Evolutionary conservation across 2,113 vertebrate species (phyloP).

Genomic region (Arothron firmamentum): DNA sequence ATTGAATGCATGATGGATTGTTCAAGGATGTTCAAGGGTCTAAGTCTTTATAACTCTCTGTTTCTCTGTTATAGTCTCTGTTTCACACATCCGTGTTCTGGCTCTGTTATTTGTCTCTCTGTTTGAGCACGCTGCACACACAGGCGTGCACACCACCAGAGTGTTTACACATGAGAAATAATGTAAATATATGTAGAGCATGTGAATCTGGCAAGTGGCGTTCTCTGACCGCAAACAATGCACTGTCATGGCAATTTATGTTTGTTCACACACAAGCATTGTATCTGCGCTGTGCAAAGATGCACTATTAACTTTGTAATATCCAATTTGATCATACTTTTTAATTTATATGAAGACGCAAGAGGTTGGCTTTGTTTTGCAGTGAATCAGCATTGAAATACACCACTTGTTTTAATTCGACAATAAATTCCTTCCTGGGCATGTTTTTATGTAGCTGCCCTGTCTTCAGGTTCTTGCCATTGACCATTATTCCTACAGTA

Average conservation of each 20-base stretch:
- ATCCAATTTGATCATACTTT: no score
- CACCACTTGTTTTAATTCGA: no score
- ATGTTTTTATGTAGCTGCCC: neutral
- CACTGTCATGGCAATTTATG: constrained; percentile 4
- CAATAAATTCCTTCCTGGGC: neutral
- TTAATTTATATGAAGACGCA: no score
- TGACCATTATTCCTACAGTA: constrained; percentile 19
- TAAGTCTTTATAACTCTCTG: neutral
- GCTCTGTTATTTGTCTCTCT: neutral
- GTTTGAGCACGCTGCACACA: neutral
- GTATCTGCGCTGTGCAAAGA: neutral
- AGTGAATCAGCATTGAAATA: no score
- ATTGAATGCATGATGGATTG: no score
- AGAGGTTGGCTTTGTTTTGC: no score
- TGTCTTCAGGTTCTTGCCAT: neutral
- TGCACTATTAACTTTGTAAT: neutral
- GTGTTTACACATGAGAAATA: constrained; percentile 3
- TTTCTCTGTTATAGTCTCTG: no score
- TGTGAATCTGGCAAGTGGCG: constrained; percentile 18
- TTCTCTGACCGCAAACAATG: constrained; percentile 38
- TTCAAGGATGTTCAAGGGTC: neutral
- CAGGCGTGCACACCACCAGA: neutral
- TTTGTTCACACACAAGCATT: neutral
- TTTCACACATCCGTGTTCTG: neutral
- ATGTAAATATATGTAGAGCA: constrained; percentile 25